phyloP scores from a whole-genome alignment of 1,140 invertebrate species.

The Rhopalosiphum padi region DNA sequence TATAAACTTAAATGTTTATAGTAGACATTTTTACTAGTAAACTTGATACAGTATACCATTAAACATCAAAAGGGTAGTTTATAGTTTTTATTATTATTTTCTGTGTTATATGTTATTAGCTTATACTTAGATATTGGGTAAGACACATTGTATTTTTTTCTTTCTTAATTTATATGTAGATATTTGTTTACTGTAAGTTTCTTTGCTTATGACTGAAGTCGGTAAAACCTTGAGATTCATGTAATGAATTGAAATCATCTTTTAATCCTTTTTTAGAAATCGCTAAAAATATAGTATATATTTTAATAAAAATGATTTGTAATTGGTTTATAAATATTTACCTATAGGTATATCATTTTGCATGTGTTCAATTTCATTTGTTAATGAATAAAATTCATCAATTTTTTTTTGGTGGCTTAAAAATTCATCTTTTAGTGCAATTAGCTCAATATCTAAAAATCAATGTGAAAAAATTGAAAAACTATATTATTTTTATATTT shows the following conservation, averaged over 20 bases:
- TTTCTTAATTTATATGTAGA: background rate
- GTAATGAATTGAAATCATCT: slow-evolving; percentile 45
- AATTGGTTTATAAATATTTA: slow-evolving; percentile 63
- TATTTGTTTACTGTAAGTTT: slow-evolving; percentile 26
- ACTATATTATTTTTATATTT: background rate
- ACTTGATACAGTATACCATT: background rate
- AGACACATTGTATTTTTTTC: background rate
- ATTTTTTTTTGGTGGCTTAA: slow-evolving; percentile 91
- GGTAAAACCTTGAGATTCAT: background rate
- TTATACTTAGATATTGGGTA: background rate
- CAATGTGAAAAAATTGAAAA: slow-evolving; percentile 60
- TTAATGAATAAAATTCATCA: slow-evolving; percentile 83
- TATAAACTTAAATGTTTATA: background rate
- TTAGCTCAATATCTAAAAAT: slow-evolving; percentile 75
- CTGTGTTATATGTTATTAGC: background rate
- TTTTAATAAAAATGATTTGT: background rate
- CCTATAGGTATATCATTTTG: slow-evolving; percentile 71
- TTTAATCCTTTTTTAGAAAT: slow-evolving; percentile 52
- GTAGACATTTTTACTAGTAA: background rate
- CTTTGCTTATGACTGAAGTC: slow-evolving; percentile 33
- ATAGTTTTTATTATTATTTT: background rate
- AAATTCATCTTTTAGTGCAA: slow-evolving; percentile 88
- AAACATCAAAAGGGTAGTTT: background rate
- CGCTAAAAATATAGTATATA: background rate
- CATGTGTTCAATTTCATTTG: slow-evolving; percentile 72